Base-by-base conservation (phyloP, 2,888 invertebrate genomes). In the Endomychus coccineus region DNA sequence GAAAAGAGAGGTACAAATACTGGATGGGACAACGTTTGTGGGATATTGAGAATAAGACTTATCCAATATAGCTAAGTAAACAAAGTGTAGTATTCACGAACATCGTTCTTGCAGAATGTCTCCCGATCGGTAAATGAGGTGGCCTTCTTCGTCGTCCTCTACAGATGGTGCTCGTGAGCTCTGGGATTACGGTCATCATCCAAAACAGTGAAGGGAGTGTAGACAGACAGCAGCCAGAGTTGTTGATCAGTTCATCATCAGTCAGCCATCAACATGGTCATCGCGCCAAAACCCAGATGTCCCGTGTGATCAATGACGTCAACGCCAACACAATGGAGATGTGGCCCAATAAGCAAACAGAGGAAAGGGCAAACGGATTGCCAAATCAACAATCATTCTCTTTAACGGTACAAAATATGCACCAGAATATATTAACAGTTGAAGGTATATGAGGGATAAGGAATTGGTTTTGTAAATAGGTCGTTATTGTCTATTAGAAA, bases 61-160 rank as follows among this genome's bases (percentile, higher is more conserved):
- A 60, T 58, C 60, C 60, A 50, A 55, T 49, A 50, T 55, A 49
- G 53, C 57, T 58, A 55, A 49, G 55, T 54, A 62, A 62, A 56
- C 59, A 62, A 61, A 62, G 53, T 60, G 59, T 54, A 51, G 61
- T 81, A 83, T 82, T 83, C 85, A 89, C 89, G 88, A 88, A 89
- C 96, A 97, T 92, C 95, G 84, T 80, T 90, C 88, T 83, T 91
- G 90, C 74, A 98, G 89, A 76, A 91, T 80, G 80, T 97, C 96
- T 76, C 96, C 97, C 75, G 83, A 83, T 77, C 87, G 87, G 86
- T 97, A 98, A 74, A 98, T 86, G 77, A 98, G 91, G 76, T 98
- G 97, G 74, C 98, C 98, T 74, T 98, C 97, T 76, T 88, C 88
- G 79, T 98, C 97, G 79, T 98, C 95, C 81, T 92, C 90, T 74